A percentile compares a stretch with the other conserved stretches of the same genome.
phyloP scores from a whole-genome alignment of 2,113 vertebrate species.

The Polypterus senegalus region DNA sequence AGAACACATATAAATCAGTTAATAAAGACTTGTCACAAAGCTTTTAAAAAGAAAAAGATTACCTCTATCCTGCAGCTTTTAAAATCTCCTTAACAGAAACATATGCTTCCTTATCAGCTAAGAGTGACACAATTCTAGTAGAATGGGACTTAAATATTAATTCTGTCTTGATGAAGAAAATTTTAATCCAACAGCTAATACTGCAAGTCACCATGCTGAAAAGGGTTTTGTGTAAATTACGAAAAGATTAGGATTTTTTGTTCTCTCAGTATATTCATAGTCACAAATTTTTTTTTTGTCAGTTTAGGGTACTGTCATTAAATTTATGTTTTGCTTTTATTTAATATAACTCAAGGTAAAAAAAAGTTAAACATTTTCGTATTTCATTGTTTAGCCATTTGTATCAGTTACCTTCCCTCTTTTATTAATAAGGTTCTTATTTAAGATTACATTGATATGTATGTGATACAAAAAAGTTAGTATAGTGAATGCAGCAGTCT shows the following conservation, averaged over 20 bases:
- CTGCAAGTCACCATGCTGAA: slow-evolving; percentile 40
- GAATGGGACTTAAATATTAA: slow-evolving; percentile 50
- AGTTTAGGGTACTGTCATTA: too few relatives aligned
- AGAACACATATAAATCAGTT: slow-evolving; percentile 13
- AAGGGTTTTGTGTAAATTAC: slow-evolving; percentile 58
- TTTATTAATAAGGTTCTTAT: too few relatives aligned
- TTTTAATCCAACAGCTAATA: slow-evolving; percentile 55
- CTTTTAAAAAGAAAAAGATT: slow-evolving; percentile 6
- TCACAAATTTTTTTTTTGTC: too few relatives aligned
- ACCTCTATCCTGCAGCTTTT: slow-evolving; percentile 4
- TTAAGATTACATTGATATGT: too few relatives aligned
- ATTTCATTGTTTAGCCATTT: too few relatives aligned
- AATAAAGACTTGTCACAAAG: slow-evolving; percentile 27
- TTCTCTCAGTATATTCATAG: slow-evolving; percentile 34
- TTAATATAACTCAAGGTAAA: too few relatives aligned
- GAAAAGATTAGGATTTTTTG: slow-evolving; percentile 47
- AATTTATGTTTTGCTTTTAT: too few relatives aligned
- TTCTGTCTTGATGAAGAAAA: slow-evolving; percentile 48
- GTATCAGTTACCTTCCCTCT: too few relatives aligned
- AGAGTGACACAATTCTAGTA: slow-evolving; percentile 41
- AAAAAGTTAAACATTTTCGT: too few relatives aligned
- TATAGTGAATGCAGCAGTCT: too few relatives aligned
- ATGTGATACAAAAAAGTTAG: too few relatives aligned
- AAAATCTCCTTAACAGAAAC: slow-evolving; percentile 32
- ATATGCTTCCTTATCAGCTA: slow-evolving; percentile 44